A percentile compares a stretch with the other conserved stretches of the same genome.
Evolutionary conservation across 1,140 invertebrate species (phyloP).

Genomic region (Aethina tumida): DNA sequence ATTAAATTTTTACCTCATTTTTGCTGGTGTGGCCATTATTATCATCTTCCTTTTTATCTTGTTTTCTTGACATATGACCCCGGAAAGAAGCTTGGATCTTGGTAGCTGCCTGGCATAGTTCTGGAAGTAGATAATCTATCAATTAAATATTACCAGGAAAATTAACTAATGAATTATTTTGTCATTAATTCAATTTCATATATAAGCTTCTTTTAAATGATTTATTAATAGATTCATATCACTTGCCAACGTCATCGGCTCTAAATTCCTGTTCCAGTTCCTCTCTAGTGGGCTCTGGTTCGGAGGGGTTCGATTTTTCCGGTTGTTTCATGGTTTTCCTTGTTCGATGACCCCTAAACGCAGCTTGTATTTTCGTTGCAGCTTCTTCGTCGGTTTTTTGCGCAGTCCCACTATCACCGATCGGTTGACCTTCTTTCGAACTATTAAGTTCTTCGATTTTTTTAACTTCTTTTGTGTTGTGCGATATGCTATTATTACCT

Average conservation of each 20-base stretch:
- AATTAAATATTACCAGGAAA: neutral
- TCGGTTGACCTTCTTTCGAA: too few species aligned
- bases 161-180: neutral
- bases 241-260: slow-evolving; percentile 64
- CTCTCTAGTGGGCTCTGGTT: slow-evolving; percentile 53
- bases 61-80: slow-evolving; percentile 78
- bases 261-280: slow-evolving; percentile 66
- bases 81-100: slow-evolving; percentile 91
- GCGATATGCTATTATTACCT: neutral
- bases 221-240: neutral
- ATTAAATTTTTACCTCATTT: slow-evolving; percentile 11
- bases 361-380: slow-evolving; percentile 61
- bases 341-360: slow-evolving; percentile 58
- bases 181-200: neutral
- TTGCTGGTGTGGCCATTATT: slow-evolving; percentile 31
- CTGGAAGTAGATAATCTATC: slow-evolving; percentile 42
- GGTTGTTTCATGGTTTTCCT: slow-evolving; percentile 51
- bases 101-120: slow-evolving; percentile 76
- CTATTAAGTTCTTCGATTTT: slow-evolving; percentile 4
- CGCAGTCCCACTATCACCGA: neutral
- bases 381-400: slow-evolving; percentile 38
- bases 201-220: neutral
- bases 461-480: slow-evolving; percentile 1
- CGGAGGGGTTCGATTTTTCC: slow-evolving; percentile 24
- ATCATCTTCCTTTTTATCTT: slow-evolving; percentile 39